Evolutionary conservation across 2,888 invertebrate genomes (phyloP).

Genomic region (Drosophila gaucha): DNA sequence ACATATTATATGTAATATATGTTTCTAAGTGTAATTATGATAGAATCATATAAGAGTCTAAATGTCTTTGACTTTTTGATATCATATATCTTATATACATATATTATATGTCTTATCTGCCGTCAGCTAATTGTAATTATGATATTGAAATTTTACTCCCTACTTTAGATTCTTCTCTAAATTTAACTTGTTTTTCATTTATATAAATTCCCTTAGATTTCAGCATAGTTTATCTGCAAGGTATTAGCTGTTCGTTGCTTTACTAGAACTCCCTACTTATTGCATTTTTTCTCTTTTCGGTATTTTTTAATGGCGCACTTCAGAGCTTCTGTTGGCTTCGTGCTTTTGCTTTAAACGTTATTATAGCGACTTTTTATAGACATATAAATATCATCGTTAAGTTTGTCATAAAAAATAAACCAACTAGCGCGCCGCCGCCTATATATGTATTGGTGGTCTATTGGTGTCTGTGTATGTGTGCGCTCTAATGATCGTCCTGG

Average conservation of each 20-base stretch:
- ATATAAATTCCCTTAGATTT: not conserved
- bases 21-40: too few relatives aligned
- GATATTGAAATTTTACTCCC: too few relatives aligned
- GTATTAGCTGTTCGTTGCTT: constrained; percentile 15
- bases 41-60: too few relatives aligned
- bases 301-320: constrained; percentile 69
- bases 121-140: too few relatives aligned
- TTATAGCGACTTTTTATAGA: constrained; percentile 71
- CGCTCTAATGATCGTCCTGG: constrained; percentile 60
- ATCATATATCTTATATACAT: too few relatives aligned
- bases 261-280: not conserved
- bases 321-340: constrained; percentile 48
- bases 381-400: constrained; percentile 75
- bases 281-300: constrained; percentile 13
- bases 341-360: constrained; percentile 70
- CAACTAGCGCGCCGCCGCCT: constrained; percentile 33
- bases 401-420: constrained; percentile 66
- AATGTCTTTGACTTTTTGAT: too few relatives aligned
- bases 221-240: not conserved
- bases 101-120: not conserved
- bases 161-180: not conserved
- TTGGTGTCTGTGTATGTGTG: constrained; percentile 11
- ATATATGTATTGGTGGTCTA: constrained; percentile 8
- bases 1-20: too few relatives aligned
- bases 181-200: not conserved